Percentiles rank a stretch among this genome's conserved stretches.
Evolutionary conservation across 2,797 vertebrate species (phyloP).

Genomic region (Aselliscus stoliczkanus): DNA sequence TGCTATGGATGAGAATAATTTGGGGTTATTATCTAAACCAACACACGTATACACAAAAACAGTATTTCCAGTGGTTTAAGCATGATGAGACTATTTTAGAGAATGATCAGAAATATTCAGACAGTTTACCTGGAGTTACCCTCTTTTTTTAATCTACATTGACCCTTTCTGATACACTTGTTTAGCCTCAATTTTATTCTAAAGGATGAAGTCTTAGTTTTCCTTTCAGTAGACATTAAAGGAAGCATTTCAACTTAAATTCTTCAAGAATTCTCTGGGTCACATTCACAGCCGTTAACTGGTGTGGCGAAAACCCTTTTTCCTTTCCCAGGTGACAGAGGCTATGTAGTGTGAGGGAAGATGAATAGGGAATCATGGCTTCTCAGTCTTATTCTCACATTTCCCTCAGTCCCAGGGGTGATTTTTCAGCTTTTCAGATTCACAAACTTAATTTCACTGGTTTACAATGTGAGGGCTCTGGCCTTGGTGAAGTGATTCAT

Average conservation of each 20-base stretch:
- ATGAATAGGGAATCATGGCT: slow-evolving; percentile 33
- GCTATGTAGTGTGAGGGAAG: not conserved
- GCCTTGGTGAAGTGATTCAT: slow-evolving; percentile 5
- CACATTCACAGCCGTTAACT: slow-evolving; percentile 44
- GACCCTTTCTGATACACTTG: not conserved
- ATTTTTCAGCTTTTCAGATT: slow-evolving; percentile 50
- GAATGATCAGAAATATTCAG: not conserved
- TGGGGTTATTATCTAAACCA: not conserved
- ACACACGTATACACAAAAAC: not conserved
- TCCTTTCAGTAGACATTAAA: slow-evolving; percentile 28
- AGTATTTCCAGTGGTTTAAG: not conserved
- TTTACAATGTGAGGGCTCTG: slow-evolving; percentile 28
- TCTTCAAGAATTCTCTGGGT: slow-evolving; percentile 60
- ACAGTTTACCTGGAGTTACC: not conserved
- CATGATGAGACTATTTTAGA: not conserved
- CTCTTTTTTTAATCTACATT: not conserved
- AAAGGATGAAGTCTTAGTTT: not conserved
- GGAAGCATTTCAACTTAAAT: slow-evolving; percentile 42
- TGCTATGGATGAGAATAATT: not conserved
- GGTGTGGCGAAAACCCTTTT: not conserved
- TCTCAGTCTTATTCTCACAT: slow-evolving; percentile 51
- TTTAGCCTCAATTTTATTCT: slow-evolving; percentile 33
- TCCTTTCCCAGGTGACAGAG: slow-evolving; percentile 29
- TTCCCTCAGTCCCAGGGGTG: slow-evolving; percentile 37
- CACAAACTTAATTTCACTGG: slow-evolving; percentile 64